A percentile compares a stretch with the other conserved stretches of the same genome.
Conservation (phyloP, 2,113 vertebrate genomes). For the Platysternon megacephalum region DNA sequence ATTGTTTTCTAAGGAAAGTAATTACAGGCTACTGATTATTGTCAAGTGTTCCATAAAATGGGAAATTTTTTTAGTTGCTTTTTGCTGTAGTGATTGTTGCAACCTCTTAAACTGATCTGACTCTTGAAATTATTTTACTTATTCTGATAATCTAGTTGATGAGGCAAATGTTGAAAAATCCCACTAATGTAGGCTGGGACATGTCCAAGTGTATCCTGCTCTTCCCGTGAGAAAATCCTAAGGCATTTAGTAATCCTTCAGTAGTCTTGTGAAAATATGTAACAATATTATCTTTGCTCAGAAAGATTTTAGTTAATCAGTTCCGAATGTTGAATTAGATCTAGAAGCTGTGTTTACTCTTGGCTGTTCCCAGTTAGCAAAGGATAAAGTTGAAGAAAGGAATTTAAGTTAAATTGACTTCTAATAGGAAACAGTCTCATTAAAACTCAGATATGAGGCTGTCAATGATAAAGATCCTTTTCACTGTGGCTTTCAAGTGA, state of each 20-base stretch:
- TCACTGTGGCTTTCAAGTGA: not conserved
- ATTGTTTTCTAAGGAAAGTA: not conserved
- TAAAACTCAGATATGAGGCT: not conserved
- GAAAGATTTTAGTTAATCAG: slow-evolving; percentile 66
- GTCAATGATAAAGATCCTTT: not conserved
- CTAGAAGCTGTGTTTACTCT: slow-evolving; percentile 47
- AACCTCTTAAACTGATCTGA: not conserved
- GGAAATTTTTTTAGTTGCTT: not conserved
- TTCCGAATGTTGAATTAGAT: slow-evolving; percentile 60
- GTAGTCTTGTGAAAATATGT: slow-evolving; percentile 43
- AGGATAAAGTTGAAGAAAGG: slow-evolving; percentile 18
- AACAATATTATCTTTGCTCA: slow-evolving; percentile 55
- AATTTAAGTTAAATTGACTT: slow-evolving; percentile 15
- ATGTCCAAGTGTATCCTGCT: slow-evolving; percentile 46
- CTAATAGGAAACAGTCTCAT: not conserved
- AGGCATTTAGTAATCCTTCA: slow-evolving; percentile 59
- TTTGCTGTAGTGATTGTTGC: not conserved
- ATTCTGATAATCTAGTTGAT: slow-evolving; percentile 59
- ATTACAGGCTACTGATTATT: not conserved
- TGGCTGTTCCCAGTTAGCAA: slow-evolving; percentile 28
- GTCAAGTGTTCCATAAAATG: not conserved
- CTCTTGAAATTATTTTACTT: slow-evolving; percentile 33
- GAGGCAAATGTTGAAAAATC: slow-evolving; percentile 55
- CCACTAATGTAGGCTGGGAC: slow-evolving; percentile 51
- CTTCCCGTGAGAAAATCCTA: slow-evolving; percentile 45